Evolutionary conservation across 2,797 vertebrate genomes (phyloP), one percentile per base, ranked within the genome.

Genomic region (Dicrostonyx torquatus): DNA sequence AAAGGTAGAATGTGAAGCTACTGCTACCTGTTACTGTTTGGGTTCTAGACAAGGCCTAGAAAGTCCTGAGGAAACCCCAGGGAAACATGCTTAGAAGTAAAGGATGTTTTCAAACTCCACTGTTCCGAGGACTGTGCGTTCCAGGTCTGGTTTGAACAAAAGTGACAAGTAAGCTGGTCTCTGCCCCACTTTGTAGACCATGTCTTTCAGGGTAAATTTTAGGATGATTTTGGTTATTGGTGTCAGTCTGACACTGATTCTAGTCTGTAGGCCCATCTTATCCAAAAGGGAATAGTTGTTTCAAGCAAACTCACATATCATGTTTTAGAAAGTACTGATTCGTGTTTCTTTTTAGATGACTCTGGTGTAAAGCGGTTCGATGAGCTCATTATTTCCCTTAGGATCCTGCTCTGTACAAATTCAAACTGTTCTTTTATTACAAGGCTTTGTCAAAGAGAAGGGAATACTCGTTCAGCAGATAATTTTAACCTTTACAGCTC

Each of bases 331-430:
- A 73, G 86, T 1, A 58, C 18, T 72, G 79, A 89, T 40, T 95
- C 90, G 50, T 72, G 17, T 58, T 95, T 94, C 70, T 93, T 24
- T 84, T 90, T 43, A 90, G 48, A 94, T 93, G 88, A 72, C 87
- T 43, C 9, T 60, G 50, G 87, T 92, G 75, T 45, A 62, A 80
- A 89, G n/a, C 37, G 82, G 84, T 82, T 79, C 73, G 77, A 34
- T 79, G 77, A 78, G 20, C 11, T 87, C 70, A 85, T 96, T 92
- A 91, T 91, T 88, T 97, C 85, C 87, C 94, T 37, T 9, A 95
- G 93, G 78, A 64, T 89, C 22, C 58, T 88, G 4, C 34, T 75
- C 60, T 90, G 62, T 64, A 73, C 5, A 88, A 68, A 94, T 58
- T 34, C n/a, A 96, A 55, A 43, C 43, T 80, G 55, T 84, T 48